Conservation (phyloP, 2,888 invertebrate genomes). For the Cantharis lateralis region DNA sequence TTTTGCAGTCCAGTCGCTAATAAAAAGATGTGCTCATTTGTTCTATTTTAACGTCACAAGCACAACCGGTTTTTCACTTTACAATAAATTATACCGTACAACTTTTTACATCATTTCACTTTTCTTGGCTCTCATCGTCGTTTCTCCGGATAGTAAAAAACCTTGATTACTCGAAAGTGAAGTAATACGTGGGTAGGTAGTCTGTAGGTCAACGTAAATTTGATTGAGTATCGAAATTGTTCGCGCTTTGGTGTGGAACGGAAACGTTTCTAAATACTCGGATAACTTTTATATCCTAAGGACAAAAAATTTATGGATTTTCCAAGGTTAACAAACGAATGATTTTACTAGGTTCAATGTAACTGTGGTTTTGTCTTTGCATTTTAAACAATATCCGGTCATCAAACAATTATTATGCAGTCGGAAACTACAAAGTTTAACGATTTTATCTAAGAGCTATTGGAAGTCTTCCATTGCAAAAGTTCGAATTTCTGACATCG, state of each 20-base stretch:
- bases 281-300: background rate
- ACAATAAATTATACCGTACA: background rate
- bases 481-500: no score
- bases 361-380: background rate
- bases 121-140: background rate
- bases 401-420: background rate
- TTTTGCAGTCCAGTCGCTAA: constrained; percentile 6
- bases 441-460: background rate
- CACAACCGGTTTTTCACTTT: constrained; percentile 8
- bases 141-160: background rate
- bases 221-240: background rate
- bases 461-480: no score
- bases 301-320: background rate
- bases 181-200: background rate
- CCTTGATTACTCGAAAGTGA: background rate
- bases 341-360: background rate
- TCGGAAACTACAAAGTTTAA: background rate
- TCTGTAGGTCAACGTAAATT: background rate
- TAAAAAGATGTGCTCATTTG: constrained; percentile 20
- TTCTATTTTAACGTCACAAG: background rate
- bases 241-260: background rate
- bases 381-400: background rate
- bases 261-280: background rate
- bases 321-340: background rate
- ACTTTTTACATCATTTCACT: constrained; percentile 11